Percentiles rank a stretch among this genome's conserved stretches.
phyloP scores from a whole-genome alignment of 2,888 invertebrate species.

The Dicyrtoma fusca region DNA sequence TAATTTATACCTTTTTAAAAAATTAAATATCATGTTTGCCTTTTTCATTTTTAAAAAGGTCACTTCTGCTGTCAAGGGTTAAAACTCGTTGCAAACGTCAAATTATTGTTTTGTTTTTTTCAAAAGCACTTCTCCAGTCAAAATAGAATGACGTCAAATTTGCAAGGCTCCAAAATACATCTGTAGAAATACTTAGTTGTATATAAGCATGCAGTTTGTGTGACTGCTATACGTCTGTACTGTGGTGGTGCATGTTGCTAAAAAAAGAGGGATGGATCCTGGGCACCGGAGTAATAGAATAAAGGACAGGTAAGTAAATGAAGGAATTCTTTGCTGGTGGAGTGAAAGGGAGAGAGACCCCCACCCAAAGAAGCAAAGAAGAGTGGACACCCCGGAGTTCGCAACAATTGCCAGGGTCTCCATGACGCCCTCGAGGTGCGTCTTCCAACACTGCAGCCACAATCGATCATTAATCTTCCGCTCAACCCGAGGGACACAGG shows the following conservation, averaged over 20 bases:
- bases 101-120: too few species aligned
- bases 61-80: too few species aligned
- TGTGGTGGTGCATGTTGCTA: not conserved
- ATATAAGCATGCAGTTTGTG: too few species aligned
- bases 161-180: too few species aligned
- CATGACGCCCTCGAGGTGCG: constrained; percentile 52
- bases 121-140: too few species aligned
- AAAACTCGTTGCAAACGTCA: too few species aligned
- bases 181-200: too few species aligned
- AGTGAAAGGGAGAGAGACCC: constrained; percentile 44
- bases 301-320: constrained; percentile 40
- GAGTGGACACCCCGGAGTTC: constrained; percentile 53
- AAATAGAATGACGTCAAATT: too few species aligned
- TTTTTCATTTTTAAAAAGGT: too few species aligned
- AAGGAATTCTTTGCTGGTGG: constrained; percentile 40
- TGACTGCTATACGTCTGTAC: not conserved
- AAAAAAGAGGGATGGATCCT: not conserved
- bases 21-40: too few species aligned
- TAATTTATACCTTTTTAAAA: too few species aligned
- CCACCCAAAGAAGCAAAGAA: constrained; percentile 46
- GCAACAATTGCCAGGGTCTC: constrained; percentile 54
- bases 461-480: constrained; percentile 56
- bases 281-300: not conserved
- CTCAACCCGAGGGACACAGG: constrained; percentile 29
- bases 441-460: constrained; percentile 53